Base-by-base conservation (phyloP, 2,113 vertebrate genomes). In the Tetraodon nigroviridis region DNA sequence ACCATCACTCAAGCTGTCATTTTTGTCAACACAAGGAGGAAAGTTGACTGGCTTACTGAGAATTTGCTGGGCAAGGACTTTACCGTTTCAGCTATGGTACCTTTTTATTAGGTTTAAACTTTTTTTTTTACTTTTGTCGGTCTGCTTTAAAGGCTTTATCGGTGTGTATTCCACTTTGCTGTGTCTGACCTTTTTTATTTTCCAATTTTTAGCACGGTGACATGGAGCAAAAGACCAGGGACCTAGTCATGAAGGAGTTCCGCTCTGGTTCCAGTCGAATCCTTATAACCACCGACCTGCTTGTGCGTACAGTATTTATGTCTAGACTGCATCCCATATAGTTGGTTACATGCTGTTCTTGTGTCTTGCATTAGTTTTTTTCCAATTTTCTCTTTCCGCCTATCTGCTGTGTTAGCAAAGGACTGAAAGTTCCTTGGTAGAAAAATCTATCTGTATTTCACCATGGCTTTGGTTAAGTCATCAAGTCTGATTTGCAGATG, bases 1-100 rank as follows among this genome's bases (percentile, higher is more conserved):
- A 98, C 96, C 0, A 99, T 99, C 89, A 99, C 95, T 6, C 96
- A 99, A 86, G 97, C 96, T 52, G 97, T 99, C 54, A 99, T 99
- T 82, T 99, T 99, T 75, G 92, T 98, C 72, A 99, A 98, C 76
- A 99, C 97, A 29, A 93, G 95, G 83, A 95, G 95, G 89, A 99
- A 98, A 90, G 97, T 99, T 2, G 97, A 99, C 88, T 99, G 97
- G 97, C 86, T 99, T 62, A 98, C 97, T 0, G 97, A 99, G 86
- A 99, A 99, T 77, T 98, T 99, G 97, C 96, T 99, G 5, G 92
- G 91, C 18, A 90, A 95, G 66, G 97, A 99, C 84, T 99, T 99
- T 76, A 99, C 97, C 0, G 96, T 99, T 70, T 99, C 97, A 70
- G 97, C 97, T 82, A 85, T 99, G 92, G 96, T 99, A 92, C 62